Evolutionary conservation across 2,888 invertebrate genomes (phyloP), one percentile per base, ranked within the genome.

Genomic region (Autographa gamma): DNA sequence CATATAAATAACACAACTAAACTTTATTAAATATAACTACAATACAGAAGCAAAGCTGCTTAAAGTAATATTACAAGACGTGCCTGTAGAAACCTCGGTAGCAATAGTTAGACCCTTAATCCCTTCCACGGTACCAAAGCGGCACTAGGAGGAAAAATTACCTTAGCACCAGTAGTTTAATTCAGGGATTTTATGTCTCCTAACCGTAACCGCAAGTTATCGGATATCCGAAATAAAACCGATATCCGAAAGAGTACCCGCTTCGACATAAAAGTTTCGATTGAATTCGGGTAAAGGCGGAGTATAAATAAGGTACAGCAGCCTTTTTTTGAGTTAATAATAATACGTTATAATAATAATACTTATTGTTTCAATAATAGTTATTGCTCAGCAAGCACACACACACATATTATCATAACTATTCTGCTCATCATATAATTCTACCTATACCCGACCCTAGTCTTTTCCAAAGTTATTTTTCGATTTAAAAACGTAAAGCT

Each of bases 51-150:
- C 7, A 48, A 48, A 48, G 48, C 48, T n/a, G 48, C n/a, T n/a
- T 48, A 48, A 4, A n/a, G 48, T 5, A 48, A 48, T 48, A 48
- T n/a, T n/a, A 48, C 48, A 48, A 48, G n/a, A 48, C 8, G 48
- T 0, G 48, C 1, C n/a, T 0, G 48, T 7, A 6, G n/a, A 48
- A 48, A 48, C n/a, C n/a, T 7, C 48, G 48, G n/a, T n/a, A 48
- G 48, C 48, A 7, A 48, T 48, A 48, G 48, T 48, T n/a, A 48
- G n/a, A 48, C 48, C 48, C 48, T n/a, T 48, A 48, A 48, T 48
- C n/a, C 48, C n/a, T n/a, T 48, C 48, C 48, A 48, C n/a, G 5
- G n/a, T 48, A 48, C 48, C n/a, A 6, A 48, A 48, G 48, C 48
- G 16, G n/a, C 48, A 48, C 48, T 48, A n/a, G 16, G n/a, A n/a